Evolutionary conservation across 2,797 vertebrate genomes (phyloP), one percentile per base, ranked within the genome.

Genomic region (Acestrorhynchus altus): DNA sequence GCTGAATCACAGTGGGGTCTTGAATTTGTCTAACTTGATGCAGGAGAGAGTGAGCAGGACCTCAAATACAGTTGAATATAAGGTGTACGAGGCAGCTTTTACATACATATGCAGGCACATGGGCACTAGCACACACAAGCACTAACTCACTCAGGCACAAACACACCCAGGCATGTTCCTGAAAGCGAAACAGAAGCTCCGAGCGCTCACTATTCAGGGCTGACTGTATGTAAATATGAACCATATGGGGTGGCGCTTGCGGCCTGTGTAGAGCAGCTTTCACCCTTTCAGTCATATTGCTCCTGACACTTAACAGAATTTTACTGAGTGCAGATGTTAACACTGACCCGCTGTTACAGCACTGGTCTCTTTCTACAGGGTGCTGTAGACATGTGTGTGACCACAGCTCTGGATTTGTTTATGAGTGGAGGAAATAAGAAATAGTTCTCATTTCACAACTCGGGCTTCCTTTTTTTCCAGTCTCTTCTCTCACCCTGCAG

Each of bases 261-360:
- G 49, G 22, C 31, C 57, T 56, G 68, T 56, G 51, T 77, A 74
- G 74, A 79, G 74, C 78, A 69, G 77, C 80, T 78, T 83, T 57
- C 83, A 77, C 64, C 74, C 61, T 51, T 13, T 66, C 56, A 31
- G n/a, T 68, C 78, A 80, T 76, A 88, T 86, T 85, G 83, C 56
- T 49, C 44, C 77, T 86, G 85, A 86, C 85, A 88, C 77, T 83
- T 82, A 81, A 77, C 78, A 63, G 77, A 44, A 18, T 51, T 86
- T 87, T 85, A 92, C 88, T 86, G 81, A 82, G 78, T 87, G 81
- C 85, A 85, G 87, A 91, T 89, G 85, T 84, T 82, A 87, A 85
- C 84, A 87, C 85, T 77, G 83, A 52, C 31, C 87, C 88, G 84
- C 85, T 82, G 61, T 86, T 87, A 83, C 82, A 88, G 88, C 86